phyloP scores from a whole-genome alignment of 1,140 invertebrate genomes.

The Conopomorpha cramerella region DNA sequence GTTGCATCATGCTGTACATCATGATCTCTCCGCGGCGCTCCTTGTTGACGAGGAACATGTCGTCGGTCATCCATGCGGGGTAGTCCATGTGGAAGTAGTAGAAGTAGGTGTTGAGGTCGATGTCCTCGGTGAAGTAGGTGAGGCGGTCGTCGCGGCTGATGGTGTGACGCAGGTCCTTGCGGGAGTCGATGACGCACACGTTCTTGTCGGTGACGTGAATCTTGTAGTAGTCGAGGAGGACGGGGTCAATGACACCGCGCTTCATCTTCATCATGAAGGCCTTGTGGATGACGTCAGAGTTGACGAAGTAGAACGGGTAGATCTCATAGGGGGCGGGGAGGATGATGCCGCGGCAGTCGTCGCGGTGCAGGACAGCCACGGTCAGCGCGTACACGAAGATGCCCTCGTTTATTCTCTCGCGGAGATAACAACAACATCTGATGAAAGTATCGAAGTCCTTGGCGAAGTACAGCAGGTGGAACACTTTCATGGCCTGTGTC shows the following conservation, averaged over 20 bases:
- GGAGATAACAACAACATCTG: conserved; percentile 67
- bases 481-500: conserved; percentile 62
- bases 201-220: conserved; percentile 44
- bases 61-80: conserved; percentile 68
- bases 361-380: conserved; percentile 64
- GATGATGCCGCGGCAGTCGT: conserved; percentile 63
- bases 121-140: conserved; percentile 75
- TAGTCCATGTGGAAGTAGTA: conserved; percentile 72
- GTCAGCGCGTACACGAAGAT: conserved; percentile 67
- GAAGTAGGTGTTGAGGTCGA: conserved; percentile 72
- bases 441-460: conserved; percentile 70
- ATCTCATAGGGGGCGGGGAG: conserved; percentile 71
- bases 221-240: conserved; percentile 51
- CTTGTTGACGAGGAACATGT: conserved; percentile 60
- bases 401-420: conserved; percentile 66
- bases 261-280: conserved; percentile 67
- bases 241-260: conserved; percentile 48
- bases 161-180: conserved; percentile 32
- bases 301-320: conserved; percentile 67
- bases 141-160: conserved; percentile 42
- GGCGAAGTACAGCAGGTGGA: conserved; percentile 65
- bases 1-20: conserved; percentile 63
- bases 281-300: conserved; percentile 63
- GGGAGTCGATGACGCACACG: conserved; percentile 43
- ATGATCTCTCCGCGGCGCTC: conserved; percentile 67